Evolutionary conservation across 2,113 vertebrate species (phyloP).

Genomic region (Nothobranchius kuhntae): DNA sequence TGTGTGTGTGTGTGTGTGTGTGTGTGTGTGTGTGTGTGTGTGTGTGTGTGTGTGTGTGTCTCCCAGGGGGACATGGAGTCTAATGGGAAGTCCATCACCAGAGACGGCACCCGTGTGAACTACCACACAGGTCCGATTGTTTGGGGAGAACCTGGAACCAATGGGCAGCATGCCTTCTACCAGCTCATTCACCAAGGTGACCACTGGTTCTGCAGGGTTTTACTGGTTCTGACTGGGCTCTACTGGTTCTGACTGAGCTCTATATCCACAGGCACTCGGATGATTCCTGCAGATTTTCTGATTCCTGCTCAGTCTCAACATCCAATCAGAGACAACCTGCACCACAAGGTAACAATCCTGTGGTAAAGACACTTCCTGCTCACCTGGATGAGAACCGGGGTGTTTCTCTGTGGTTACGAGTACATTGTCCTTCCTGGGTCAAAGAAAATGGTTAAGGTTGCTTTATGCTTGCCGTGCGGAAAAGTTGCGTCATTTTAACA

Average conservation of each 20-base stretch:
- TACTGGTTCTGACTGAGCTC: background rate
- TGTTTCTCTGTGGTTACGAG: no score
- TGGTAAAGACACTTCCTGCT: background rate
- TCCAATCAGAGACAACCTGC: constrained; percentile 90
- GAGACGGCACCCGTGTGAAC: constrained; percentile 83
- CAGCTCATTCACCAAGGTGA: constrained; percentile 98
- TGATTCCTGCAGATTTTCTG: constrained; percentile 95
- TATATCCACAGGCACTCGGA: constrained; percentile 85
- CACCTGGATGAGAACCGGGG: background rate
- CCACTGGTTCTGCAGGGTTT: background rate
- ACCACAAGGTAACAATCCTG: constrained; percentile 86
- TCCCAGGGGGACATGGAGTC: constrained; percentile 97
- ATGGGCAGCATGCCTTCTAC: constrained; percentile 97
- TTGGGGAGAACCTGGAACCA: constrained; percentile 98
- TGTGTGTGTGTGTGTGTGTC: background rate
- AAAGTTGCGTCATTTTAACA: no score
- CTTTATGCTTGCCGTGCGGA: no score
- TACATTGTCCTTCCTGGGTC: no score
- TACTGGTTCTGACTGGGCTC: background rate
- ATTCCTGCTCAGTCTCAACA: constrained; percentile 94
- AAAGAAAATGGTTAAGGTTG: no score
- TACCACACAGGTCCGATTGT: constrained; percentile 94
- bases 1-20: no score
- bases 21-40: no score
- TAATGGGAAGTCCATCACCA: constrained; percentile 94